Evolutionary conservation across 2,888 invertebrate species (phyloP), one percentile per base, ranked within the genome.

Genomic region (Tridacna gigas): DNA sequence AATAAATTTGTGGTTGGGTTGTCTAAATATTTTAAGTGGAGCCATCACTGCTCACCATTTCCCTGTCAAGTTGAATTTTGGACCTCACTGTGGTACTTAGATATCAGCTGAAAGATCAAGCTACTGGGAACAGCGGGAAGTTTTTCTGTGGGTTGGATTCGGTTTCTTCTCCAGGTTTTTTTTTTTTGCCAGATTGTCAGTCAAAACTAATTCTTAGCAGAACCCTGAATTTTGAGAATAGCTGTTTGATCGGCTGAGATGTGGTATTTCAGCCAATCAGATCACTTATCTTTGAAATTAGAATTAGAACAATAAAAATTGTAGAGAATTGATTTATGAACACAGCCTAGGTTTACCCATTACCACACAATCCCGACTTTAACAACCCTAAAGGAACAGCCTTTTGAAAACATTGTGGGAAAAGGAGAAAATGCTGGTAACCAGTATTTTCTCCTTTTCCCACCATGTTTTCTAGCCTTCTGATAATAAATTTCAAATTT

Each of bases 21-120:
- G 63, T 63, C 63, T 63, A 63, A 63, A 63, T 63, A 63, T 63
- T 63, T 63, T 63, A 63, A 37, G 13, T 63, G 63, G 15, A 22
- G 15, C 13, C 26, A 63, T 20, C 63, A 63, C 22, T 25, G 63
- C 1, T 26, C 26, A 13, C 7, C 20, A 63, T 63, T 63, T 63
- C 3, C 13, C 63, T 63, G 63, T 63, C 63, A 63, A 22, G 26
- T 18, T 63, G 26, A 26, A 63, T 63, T 63, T 22, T 13, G 63
- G 26, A 22, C 22, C 25, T 22, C 26, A 26, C 63, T 63, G 63
- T 63, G 63, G 1, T 4, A 63, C 0, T 63, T 4, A 22, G 63
- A 22, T 63, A 63, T 63, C 63, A 22, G 22, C 26, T 63, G 13
- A 63, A 63, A 63, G 63, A 63, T 63, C 63, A 63, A 63, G 63